Base-by-base conservation (phyloP, 2,888 invertebrate species). In the Prenolepis imparis region DNA sequence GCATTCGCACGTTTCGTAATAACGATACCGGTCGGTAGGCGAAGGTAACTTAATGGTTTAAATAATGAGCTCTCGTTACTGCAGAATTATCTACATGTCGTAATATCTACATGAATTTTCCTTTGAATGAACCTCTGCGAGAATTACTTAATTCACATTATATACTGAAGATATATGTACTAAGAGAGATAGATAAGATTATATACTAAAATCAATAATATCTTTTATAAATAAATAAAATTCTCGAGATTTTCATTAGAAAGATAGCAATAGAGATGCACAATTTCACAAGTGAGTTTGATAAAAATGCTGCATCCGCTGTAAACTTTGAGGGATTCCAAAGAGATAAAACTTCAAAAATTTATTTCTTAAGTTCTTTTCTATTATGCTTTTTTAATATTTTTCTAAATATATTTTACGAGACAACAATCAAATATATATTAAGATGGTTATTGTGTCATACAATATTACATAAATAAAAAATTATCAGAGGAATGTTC, bases 51-150 rank as follows among this genome's bases (percentile, higher is more conserved):
- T n/a, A 70, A 39, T 36, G 39, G 24, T 66, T 77, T 66, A 44
- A 59, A 66, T 77, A 66, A 66, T 41, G 52, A 55, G n/a, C 52
- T 77, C 36, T 77, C 55, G 39, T 77, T 66, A 77, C n/a, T 36
- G 39, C 36, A 24, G 24, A 77, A 66, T 55, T 75, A 24, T 36
- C 36, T 36, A 32, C 64, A 64, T 61, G 11, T 18, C 3, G 39
- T 48, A 55, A 77, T 52, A 39, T 15, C 39, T 41, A 55, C 39
- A 18, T n/a, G 15, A 41, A 9, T n/a, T 39, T 77, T 77, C 9
- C 15, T 15, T 21, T 8, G n/a, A 67, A 12, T 66, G 36, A 24
- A 77, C 32, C 1, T 24, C 18, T n/a, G n/a, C n/a, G 15, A 41
- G 67, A 39, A 41, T 77, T 15, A 12, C n/a, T 66, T 24, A 41